phyloP scores from a whole-genome alignment of 2,113 vertebrate species.

The Pseudorectes ferrugineus region DNA sequence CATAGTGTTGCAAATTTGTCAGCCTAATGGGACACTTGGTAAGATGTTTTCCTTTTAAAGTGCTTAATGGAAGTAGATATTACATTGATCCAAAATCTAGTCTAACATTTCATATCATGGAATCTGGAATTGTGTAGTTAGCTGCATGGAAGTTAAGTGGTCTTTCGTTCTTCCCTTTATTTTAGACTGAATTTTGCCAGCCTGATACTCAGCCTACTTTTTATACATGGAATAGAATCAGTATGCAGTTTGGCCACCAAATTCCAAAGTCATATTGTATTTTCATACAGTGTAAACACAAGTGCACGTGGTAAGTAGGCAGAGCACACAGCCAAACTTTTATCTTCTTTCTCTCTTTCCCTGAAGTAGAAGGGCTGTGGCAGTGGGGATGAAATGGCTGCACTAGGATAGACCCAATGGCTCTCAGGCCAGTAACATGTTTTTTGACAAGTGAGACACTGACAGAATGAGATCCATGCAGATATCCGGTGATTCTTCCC shows the following conservation, averaged over 20 bases:
- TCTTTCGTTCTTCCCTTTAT: slow-evolving; percentile 3
- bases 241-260: neutral
- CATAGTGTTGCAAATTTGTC: slow-evolving; percentile 71
- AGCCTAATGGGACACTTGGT: slow-evolving; percentile 77
- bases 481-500: neutral
- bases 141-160: slow-evolving; percentile 35
- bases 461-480: neutral
- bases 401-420: neutral
- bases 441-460: neutral
- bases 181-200: slow-evolving; percentile 14
- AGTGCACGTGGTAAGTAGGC: neutral
- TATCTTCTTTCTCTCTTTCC: neutral
- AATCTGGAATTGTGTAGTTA: slow-evolving; percentile 48
- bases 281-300: neutral
- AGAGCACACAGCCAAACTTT: neutral
- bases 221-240: neutral
- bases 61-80: slow-evolving; percentile 67
- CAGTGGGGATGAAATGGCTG: neutral
- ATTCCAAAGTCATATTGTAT: neutral
- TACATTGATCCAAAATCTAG: slow-evolving; percentile 73
- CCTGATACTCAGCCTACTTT: neutral
- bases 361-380: neutral
- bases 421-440: neutral
- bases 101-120: slow-evolving; percentile 45
- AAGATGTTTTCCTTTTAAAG: slow-evolving; percentile 74